Percentiles rank a stretch among this genome's conserved stretches.
Evolutionary conservation across 2,797 vertebrate genomes (phyloP).

Genomic region (Bovichtus diacanthus): DNA sequence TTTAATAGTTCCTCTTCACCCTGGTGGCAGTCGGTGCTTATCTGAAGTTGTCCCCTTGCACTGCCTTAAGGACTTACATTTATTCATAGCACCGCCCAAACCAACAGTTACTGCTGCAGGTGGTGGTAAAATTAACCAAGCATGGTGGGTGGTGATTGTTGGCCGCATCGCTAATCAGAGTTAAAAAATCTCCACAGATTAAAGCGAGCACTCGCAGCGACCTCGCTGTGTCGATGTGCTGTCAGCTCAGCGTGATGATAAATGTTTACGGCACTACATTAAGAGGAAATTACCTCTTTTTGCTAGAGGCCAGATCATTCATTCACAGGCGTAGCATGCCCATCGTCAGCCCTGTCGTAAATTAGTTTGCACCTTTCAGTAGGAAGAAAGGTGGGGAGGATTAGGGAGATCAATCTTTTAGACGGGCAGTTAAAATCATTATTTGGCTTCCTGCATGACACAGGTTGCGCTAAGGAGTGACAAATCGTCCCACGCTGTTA

Average conservation of each 20-base stretch:
- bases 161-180: conserved; percentile 55
- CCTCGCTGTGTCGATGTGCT: conserved; percentile 53
- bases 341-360: conserved; percentile 68
- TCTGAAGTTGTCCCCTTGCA: conserved; percentile 26
- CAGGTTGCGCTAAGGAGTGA: conserved; percentile 72
- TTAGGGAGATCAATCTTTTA: conserved; percentile 78
- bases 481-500: conserved; percentile 69
- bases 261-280: conserved; percentile 83
- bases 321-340: conserved; percentile 66
- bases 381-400: conserved; percentile 69
- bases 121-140: conserved; percentile 50
- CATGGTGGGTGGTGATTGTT: conserved; percentile 44
- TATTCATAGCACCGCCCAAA: conserved; percentile 43
- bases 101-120: conserved; percentile 45
- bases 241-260: conserved; percentile 73
- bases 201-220: conserved; percentile 43
- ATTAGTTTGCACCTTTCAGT: conserved; percentile 75
- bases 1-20: conserved; percentile 33
- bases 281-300: conserved; percentile 81
- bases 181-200: conserved; percentile 65
- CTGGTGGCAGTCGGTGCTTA: conserved; percentile 27
- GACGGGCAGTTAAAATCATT: conserved; percentile 81
- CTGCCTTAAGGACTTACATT: conserved; percentile 24
- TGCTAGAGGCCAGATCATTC: conserved; percentile 77
- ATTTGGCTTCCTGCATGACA: conserved; percentile 81